These are phyloP conservation scores for Sarcophaga peregrina DNA, from an alignment of 1,140 invertebrate genomes.

Conservation along the genomic window DNA sequence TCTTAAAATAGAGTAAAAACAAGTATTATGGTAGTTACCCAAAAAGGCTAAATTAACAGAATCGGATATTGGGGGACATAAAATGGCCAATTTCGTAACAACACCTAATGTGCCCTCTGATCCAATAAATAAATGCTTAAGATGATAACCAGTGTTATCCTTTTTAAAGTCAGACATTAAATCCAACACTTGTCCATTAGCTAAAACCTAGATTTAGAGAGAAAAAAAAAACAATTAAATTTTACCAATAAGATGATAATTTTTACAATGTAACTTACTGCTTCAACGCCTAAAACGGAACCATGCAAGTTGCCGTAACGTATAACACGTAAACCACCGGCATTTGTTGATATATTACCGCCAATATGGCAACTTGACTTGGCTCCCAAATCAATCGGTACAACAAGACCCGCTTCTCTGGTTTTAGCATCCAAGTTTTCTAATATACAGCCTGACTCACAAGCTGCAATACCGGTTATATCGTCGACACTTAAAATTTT, in stretches of 20 bases:
- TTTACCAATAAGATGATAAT: background rate
- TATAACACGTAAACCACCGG: conserved; percentile 91
- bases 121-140: conserved; percentile 97
- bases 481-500: conserved; percentile 86
- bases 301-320: conserved; percentile 96
- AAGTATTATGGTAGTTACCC: conserved; percentile 71
- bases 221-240: background rate
- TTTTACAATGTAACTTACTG: conserved; percentile 51
- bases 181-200: conserved; percentile 89
- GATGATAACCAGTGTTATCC: conserved; percentile 97
- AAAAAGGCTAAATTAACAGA: conserved; percentile 87
- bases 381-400: conserved; percentile 96
- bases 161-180: conserved; percentile 89
- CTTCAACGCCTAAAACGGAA: conserved; percentile 91
- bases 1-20: no score
- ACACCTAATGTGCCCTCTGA: conserved; percentile 96
- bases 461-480: conserved; percentile 85
- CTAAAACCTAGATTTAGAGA: conserved; percentile 76
- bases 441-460: conserved; percentile 93
- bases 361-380: conserved; percentile 98
- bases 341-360: conserved; percentile 96
- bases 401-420: conserved; percentile 80
- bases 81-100: conserved; percentile 91
- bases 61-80: conserved; percentile 85
- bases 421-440: conserved; percentile 86